Conservation (phyloP, 2,888 invertebrate genomes). For the Brachycybe producta region DNA sequence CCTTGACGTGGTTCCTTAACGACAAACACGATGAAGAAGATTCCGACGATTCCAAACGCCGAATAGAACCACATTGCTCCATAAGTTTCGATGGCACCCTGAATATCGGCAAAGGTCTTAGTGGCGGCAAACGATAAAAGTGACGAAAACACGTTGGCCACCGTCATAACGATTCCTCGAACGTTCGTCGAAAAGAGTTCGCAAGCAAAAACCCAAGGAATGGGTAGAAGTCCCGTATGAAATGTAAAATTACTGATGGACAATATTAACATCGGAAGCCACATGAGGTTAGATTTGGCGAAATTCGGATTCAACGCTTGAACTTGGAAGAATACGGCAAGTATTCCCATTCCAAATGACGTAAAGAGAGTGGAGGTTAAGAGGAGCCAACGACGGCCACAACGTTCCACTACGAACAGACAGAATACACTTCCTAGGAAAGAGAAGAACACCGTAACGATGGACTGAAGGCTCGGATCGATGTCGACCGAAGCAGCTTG, state of each 20-base stretch:
- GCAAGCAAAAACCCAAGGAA: conserved; percentile 67
- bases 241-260: conserved; percentile 66
- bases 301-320: conserved; percentile 45
- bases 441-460: conserved; percentile 72
- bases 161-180: conserved; percentile 42
- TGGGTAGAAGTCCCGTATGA: conserved; percentile 65
- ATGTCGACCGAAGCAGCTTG: conserved; percentile 48
- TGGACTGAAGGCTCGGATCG: conserved; percentile 48
- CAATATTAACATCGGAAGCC: conserved; percentile 57
- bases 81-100: too few species aligned
- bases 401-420: conserved; percentile 61
- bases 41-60: too few species aligned
- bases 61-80: too few species aligned
- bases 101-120: too few species aligned
- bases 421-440: conserved; percentile 60
- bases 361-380: conserved; percentile 57
- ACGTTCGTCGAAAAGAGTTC: conserved; percentile 59
- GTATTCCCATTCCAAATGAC: conserved; percentile 60
- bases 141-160: too few species aligned
- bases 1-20: too few species aligned
- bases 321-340: conserved; percentile 71
- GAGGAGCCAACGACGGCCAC: conserved; percentile 64
- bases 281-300: conserved; percentile 40
- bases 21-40: too few species aligned
- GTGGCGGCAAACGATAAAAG: too few species aligned